A percentile compares a stretch with the other conserved stretches of the same genome.
phyloP scores from a whole-genome alignment of 2,113 vertebrate genomes.

The Tragelaphus strepsiceros region DNA sequence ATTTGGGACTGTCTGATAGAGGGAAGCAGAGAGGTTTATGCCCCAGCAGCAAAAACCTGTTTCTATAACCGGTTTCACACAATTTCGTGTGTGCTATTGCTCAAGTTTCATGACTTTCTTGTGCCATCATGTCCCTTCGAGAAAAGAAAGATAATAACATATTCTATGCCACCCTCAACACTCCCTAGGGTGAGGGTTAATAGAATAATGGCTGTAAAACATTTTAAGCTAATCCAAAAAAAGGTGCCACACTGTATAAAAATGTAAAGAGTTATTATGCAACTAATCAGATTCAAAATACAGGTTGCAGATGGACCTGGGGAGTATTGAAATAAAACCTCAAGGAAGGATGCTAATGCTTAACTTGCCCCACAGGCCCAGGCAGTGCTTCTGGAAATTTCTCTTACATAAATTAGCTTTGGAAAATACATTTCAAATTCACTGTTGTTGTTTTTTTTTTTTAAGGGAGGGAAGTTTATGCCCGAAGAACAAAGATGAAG shows the following conservation, averaged over 20 bases:
- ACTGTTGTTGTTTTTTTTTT: not conserved
- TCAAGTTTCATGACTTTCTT: not conserved
- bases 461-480: not conserved
- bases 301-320: slow-evolving; percentile 5
- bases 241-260: slow-evolving; percentile 13
- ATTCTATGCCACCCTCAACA: not conserved
- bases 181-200: not conserved
- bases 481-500: not conserved
- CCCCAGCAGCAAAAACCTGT: not conserved
- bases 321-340: slow-evolving; percentile 35
- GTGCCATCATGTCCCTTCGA: not conserved
- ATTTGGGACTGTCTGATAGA: not conserved
- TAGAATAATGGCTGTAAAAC: slow-evolving; percentile 43
- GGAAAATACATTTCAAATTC: slow-evolving; percentile 39
- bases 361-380: not conserved
- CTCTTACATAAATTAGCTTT: not conserved
- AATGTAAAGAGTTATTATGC: slow-evolving; percentile 39
- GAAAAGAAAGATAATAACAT: not conserved
- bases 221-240: slow-evolving; percentile 45
- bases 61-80: not conserved
- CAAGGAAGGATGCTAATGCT: not conserved
- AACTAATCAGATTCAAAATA: slow-evolving; percentile 41
- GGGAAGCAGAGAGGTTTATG: not conserved
- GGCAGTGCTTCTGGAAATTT: slow-evolving; percentile 19
- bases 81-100: not conserved